phyloP scores from a whole-genome alignment of 2,797 vertebrate genomes.

The Artibeus jamaicensis region DNA sequence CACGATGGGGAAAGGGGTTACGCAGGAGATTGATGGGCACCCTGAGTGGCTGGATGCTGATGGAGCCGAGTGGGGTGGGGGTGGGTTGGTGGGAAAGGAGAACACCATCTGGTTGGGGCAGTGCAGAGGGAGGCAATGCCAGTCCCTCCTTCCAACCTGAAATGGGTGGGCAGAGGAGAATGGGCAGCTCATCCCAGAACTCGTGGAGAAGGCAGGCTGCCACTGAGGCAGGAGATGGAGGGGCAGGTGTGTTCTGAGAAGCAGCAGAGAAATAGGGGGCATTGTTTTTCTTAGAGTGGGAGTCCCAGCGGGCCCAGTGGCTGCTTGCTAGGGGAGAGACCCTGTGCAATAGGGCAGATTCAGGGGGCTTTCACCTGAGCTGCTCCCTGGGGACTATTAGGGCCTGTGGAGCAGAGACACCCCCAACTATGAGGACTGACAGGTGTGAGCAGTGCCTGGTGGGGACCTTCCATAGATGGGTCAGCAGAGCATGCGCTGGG shows the following conservation, averaged over 20 bases:
- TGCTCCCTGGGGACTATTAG: background rate
- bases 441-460: background rate
- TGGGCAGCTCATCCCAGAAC: background rate
- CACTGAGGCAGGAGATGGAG: background rate
- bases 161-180: background rate
- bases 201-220: background rate
- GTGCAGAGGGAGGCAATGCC: background rate
- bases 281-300: background rate
- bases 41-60: background rate
- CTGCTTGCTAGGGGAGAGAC: background rate
- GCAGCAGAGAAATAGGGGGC: background rate
- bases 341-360: too few species aligned
- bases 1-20: background rate
- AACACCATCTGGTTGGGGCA: background rate
- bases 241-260: background rate
- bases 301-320: background rate
- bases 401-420: background rate
- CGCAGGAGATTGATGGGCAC: background rate
- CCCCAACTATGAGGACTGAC: background rate
- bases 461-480: background rate
- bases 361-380: background rate
- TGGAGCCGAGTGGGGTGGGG: background rate
- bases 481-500: background rate
- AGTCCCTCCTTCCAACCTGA: background rate
- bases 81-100: background rate